These are phyloP conservation scores for Indicator indicator DNA, from an alignment of 2,113 vertebrate species.

Conservation along the genomic window DNA sequence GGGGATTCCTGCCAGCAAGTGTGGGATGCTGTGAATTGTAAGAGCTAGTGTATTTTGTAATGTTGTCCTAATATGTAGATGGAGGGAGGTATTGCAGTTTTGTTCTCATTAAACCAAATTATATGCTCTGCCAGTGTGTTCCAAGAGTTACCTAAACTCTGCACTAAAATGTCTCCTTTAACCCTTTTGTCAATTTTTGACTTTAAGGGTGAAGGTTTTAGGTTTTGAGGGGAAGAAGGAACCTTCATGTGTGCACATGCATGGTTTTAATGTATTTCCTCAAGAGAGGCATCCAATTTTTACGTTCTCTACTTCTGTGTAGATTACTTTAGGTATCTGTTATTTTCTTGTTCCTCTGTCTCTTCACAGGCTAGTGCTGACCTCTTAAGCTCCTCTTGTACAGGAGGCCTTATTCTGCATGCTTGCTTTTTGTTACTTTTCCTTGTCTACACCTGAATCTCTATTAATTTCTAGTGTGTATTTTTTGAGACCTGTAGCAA, in stretches of 20 bases:
- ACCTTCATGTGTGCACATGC: accelerated
- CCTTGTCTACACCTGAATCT: not conserved
- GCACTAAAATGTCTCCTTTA: not conserved
- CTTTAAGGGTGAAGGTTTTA: not conserved
- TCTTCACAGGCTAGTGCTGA: not conserved
- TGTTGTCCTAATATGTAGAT: not conserved
- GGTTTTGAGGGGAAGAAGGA: not conserved
- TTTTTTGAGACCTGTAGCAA: not conserved
- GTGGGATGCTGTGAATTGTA: not conserved
- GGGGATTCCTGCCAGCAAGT: not conserved
- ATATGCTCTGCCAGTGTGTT: not conserved
- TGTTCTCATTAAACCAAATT: not conserved
- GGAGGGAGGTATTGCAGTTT: not conserved
- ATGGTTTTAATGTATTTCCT: not conserved
- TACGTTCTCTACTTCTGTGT: not conserved
- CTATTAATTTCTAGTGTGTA: not conserved
- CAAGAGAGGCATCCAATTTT: not conserved
- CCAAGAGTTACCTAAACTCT: not conserved
- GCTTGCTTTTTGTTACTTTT: not conserved
- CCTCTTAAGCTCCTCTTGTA: not conserved
- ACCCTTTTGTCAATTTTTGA: not conserved
- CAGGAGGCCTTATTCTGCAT: not conserved
- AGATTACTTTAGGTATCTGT: not conserved
- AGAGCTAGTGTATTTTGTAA: not conserved
- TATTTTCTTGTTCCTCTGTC: not conserved